Base-by-base conservation (phyloP, 2,113 vertebrate genomes). In the Clarias gariepinus region DNA sequence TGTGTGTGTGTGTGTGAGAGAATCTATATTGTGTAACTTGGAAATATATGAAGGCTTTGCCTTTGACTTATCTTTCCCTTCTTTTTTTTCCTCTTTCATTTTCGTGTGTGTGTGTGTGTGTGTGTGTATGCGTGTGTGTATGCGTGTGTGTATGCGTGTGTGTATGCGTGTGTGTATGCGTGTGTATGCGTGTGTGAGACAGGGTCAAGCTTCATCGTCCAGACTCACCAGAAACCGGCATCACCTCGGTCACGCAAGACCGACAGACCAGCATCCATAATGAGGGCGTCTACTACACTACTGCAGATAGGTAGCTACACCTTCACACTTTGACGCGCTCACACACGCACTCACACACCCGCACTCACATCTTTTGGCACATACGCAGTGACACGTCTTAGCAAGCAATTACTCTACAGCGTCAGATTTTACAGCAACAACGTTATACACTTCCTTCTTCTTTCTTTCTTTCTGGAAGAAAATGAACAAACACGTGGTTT, bases 141-240 rank as follows among this genome's bases (percentile, higher is more conserved):
- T 63, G 18, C 81, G 15, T 77, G 53, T 81, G 41, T 47, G 19
- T 19, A n/a, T 61, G 19, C 23, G 60, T 61, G 19, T 64, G 23
- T 66, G 25, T 66, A 10, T 66, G n/a, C 28, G n/a, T 68, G 33
- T 66, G 21, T 79, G 53, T 77, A 41, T 63, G 18, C 81, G 15
- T 77, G 53, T 81, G 41, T 77, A 58, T 63, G 19, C 81, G 15
- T 78, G 36, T 81, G 41, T 47, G 19, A 13, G 41, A 11, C 88
- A 95, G 94, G 85, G 1, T 93, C 16, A 86, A 71, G 36, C 52
- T 91, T 66, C 6, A 8, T 61, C 91, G 90, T 18, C 53, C 90
- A 0, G 87, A 76, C 0, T 95, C 90, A 58, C 92, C 92, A 30
- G 92, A 94, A 80, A 94, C 93, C 0, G 47, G 81, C 1, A 83